Evolutionary conservation across 2,797 vertebrate genomes (phyloP).

Genomic region (Danio albolineatus): DNA sequence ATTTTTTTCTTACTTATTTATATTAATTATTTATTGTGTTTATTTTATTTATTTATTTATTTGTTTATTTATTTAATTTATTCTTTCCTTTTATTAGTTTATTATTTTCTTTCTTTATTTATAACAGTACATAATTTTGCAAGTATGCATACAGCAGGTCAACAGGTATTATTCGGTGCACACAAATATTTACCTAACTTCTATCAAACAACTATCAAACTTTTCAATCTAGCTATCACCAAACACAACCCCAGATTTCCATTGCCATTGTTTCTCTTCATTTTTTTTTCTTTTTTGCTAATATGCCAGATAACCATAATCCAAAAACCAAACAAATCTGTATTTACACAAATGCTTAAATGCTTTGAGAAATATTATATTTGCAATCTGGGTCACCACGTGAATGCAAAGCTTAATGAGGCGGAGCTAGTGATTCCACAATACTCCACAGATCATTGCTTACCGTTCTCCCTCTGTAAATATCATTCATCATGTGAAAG

Average conservation of each 20-base stretch:
- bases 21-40: no score
- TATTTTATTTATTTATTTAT: no score
- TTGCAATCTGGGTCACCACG: constrained; percentile 35
- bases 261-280: constrained; percentile 6
- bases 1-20: no score
- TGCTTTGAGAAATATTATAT: constrained; percentile 31
- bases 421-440: constrained; percentile 37
- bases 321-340: constrained; percentile 36
- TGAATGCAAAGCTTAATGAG: constrained; percentile 32
- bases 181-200: no score
- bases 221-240: no score
- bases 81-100: no score
- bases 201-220: no score
- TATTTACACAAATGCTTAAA: constrained; percentile 34
- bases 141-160: no score
- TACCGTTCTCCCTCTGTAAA: constrained; percentile 35
- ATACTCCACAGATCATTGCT: constrained; percentile 44
- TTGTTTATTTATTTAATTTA: no score
- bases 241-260: background rate
- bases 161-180: no score
- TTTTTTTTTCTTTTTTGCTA: constrained; percentile 18
- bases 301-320: constrained; percentile 23
- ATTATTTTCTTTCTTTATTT: no score
- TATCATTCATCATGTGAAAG: constrained; percentile 37
- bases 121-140: no score